Percentiles rank a stretch among this genome's conserved stretches.
These are phyloP conservation scores for Synaphobranchus kaupii DNA, from an alignment of 2,797 vertebrate species.

Conservation along the genomic window DNA sequence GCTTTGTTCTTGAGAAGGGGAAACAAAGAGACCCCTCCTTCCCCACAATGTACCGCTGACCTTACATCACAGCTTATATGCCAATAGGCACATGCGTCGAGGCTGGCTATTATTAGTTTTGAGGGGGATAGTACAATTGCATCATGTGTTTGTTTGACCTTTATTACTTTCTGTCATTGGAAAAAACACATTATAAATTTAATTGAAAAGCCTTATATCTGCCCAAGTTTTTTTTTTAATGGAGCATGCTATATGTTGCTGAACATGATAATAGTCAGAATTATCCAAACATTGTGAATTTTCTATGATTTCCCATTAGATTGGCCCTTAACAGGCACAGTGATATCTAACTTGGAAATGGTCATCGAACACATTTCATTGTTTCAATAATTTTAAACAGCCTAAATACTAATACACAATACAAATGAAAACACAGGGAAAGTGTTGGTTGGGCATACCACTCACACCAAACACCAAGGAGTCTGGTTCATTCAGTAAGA, in stretches of 20 bases:
- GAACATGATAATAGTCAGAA: not conserved
- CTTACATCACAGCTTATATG: not conserved
- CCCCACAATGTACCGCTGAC: constrained; percentile 33
- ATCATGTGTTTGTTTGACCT: not conserved
- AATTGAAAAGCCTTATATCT: not conserved
- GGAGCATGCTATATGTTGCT: not conserved
- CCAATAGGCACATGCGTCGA: not conserved
- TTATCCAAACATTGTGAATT: not conserved
- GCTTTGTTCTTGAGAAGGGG: constrained; percentile 44
- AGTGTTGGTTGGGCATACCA: not conserved
- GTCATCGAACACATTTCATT: not conserved
- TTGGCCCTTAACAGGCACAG: constrained; percentile 36
- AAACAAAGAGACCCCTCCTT: constrained; percentile 24
- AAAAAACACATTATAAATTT: not conserved
- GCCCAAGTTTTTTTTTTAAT: not conserved
- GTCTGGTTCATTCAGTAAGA: not conserved
- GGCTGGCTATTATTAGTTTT: constrained; percentile 8
- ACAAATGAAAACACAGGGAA: not conserved
- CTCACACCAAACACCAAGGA: not conserved
- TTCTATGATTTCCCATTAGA: constrained; percentile 43
- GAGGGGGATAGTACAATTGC: not conserved
- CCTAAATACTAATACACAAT: not conserved
- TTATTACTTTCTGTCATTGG: not conserved
- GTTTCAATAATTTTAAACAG: not conserved
- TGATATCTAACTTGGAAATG: not conserved